Conservation (phyloP, 2,113 vertebrate genomes). For the Guaruba guarouba region DNA sequence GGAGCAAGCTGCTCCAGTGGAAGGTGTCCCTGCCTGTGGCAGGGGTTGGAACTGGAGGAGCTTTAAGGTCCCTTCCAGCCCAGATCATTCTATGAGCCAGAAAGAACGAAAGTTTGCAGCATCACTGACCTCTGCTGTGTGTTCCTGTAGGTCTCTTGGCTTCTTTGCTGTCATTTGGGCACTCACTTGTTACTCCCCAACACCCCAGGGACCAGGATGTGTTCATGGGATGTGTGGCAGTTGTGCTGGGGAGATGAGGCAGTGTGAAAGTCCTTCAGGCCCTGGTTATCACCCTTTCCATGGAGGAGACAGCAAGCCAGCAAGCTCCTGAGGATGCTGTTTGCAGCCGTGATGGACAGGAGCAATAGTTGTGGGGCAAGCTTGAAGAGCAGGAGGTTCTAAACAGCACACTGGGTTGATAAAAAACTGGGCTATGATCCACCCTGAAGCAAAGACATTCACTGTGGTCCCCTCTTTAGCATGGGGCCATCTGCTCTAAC, state of each 20-base stretch:
- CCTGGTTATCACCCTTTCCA: not conserved
- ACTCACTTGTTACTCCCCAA: not conserved
- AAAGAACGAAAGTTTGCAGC: not conserved
- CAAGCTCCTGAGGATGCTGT: not conserved
- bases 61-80: not conserved
- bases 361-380: rapidly evolving
- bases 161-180: no score
- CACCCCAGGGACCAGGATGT: not conserved
- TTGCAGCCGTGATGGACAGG: not conserved
- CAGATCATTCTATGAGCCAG: not conserved
- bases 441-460: not conserved
- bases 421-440: not conserved
- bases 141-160: not conserved
- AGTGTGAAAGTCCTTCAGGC: not conserved
- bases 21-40: not conserved
- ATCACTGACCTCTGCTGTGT: not conserved
- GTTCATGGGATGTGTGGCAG: not conserved
- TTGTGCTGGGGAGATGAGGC: not conserved
- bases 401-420: not conserved
- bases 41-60: not conserved
- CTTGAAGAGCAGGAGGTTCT: not conserved
- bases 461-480: not conserved
- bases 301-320: not conserved
- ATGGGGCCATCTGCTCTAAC: not conserved
- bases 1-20: not conserved